These are phyloP conservation scores for Bruchidius siliquastri DNA, from an alignment of 2,888 invertebrate species.

Conservation along the genomic window DNA sequence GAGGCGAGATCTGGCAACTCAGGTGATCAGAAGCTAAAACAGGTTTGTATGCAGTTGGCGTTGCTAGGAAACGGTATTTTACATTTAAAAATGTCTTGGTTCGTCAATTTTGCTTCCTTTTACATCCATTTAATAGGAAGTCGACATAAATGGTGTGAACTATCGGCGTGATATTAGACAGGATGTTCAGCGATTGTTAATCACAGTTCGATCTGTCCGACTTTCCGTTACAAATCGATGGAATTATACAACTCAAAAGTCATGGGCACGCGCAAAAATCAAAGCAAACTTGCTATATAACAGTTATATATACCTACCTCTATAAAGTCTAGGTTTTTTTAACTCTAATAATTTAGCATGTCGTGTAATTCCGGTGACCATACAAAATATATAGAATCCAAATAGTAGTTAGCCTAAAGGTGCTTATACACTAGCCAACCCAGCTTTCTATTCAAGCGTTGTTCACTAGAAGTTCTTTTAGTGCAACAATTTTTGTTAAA, in stretches of 20 bases:
- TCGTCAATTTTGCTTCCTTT: slow-evolving; percentile 12
- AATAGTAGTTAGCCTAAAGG: no score
- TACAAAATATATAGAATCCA: no score
- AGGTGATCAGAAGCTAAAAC: slow-evolving; percentile 5
- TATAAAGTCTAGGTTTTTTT: no score
- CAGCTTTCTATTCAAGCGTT: no score
- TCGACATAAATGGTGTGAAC: slow-evolving; percentile 13
- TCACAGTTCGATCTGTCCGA: not conserved
- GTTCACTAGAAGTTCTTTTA: no score
- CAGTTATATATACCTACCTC: no score
- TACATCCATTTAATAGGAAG: slow-evolving; percentile 8
- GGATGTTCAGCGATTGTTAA: slow-evolving; percentile 4
- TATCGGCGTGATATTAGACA: slow-evolving; percentile 5
- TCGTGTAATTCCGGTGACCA: no score
- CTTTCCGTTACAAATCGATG: not conserved
- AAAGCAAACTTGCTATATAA: no score
- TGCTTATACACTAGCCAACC: no score
- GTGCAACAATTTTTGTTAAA: no score
- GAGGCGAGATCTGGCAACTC: not conserved
- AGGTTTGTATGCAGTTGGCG: slow-evolving; percentile 23
- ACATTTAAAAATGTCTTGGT: slow-evolving; percentile 13
- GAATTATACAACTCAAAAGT: not conserved
- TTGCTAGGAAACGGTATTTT: slow-evolving; percentile 23
- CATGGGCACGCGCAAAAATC: not conserved
- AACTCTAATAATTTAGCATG: no score